A percentile compares a stretch with the other conserved stretches of the same genome.
Conservation (phyloP, 2,113 vertebrate genomes). For the Sialia sialis region DNA sequence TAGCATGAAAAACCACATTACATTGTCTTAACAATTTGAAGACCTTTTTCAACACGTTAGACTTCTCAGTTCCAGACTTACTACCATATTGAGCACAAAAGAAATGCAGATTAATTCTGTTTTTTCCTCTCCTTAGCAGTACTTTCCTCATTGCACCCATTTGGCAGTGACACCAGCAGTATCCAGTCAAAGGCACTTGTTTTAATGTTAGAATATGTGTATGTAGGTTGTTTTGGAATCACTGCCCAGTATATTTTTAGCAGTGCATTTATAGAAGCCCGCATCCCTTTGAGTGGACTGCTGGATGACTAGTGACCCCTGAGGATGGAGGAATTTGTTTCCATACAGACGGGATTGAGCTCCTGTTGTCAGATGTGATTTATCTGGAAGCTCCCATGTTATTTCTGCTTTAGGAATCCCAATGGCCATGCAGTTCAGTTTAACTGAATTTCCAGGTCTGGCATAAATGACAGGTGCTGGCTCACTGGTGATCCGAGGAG, state of each 20-base stretch:
- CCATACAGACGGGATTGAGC: constrained; percentile 83
- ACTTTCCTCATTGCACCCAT: constrained; percentile 46
- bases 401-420: constrained; percentile 84
- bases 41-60: not conserved
- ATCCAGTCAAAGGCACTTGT: not conserved
- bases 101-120: not conserved
- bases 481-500: constrained; percentile 84
- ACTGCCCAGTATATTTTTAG: constrained; percentile 82
- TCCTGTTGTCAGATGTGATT: constrained; percentile 72
- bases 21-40: not conserved
- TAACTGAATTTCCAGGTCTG: constrained; percentile 80
- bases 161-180: constrained; percentile 64
- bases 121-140: not conserved
- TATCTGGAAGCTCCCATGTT: constrained; percentile 88
- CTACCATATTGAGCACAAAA: not conserved
- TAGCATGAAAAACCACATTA: not conserved
- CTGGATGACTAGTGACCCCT: constrained; percentile 87
- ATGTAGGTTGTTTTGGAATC: constrained; percentile 87
- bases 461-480: constrained; percentile 80
- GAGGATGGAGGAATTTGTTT: constrained; percentile 87
- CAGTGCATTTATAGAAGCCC: constrained; percentile 88
- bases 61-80: not conserved
- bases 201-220: constrained; percentile 79
- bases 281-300: constrained; percentile 77
- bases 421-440: constrained; percentile 81